A percentile compares a stretch with the other conserved stretches of the same genome.
Evolutionary conservation across 2,797 vertebrate genomes (phyloP).

Genomic region (Clarias platycephalus): DNA sequence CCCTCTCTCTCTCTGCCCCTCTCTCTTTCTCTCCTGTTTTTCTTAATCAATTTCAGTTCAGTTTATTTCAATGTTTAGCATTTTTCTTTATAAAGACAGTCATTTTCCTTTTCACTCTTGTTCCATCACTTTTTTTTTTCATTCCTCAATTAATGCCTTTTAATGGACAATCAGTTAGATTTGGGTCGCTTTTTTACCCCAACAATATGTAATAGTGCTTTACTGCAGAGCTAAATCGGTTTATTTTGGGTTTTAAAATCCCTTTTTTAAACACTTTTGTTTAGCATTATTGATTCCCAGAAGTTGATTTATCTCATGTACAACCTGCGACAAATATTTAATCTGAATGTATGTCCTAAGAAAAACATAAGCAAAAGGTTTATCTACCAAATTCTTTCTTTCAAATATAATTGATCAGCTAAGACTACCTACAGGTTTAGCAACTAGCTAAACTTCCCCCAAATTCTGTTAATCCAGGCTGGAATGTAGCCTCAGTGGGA

Average conservation of each 20-base stretch:
- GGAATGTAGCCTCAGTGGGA: background rate
- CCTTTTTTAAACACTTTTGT: background rate
- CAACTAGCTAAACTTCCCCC: background rate
- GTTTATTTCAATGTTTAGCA: background rate
- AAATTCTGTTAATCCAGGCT: background rate
- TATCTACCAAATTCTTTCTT: background rate
- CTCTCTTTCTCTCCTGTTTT: background rate
- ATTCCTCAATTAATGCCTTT: slow-evolving; percentile 15
- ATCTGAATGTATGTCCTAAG: background rate
- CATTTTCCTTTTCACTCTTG: background rate
- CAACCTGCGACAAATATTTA: background rate
- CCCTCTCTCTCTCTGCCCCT: background rate
- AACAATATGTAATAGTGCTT: slow-evolving; percentile 30
- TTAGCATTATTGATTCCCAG: slow-evolving; percentile 15
- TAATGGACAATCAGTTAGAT: slow-evolving; percentile 43
- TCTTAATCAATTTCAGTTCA: background rate
- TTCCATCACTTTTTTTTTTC: background rate
- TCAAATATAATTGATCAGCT: background rate
- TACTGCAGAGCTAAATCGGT: slow-evolving; percentile 12
- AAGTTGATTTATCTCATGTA: too few species aligned
- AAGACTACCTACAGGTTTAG: background rate
- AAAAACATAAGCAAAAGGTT: background rate
- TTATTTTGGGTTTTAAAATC: slow-evolving; percentile 14
- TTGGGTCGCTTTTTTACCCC: slow-evolving; percentile 25
- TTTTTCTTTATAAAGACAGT: background rate